Percentiles rank a stretch among this genome's conserved stretches.
Evolutionary conservation across 2,113 vertebrate species (phyloP).

Genomic region (Oriolus oriolus): DNA sequence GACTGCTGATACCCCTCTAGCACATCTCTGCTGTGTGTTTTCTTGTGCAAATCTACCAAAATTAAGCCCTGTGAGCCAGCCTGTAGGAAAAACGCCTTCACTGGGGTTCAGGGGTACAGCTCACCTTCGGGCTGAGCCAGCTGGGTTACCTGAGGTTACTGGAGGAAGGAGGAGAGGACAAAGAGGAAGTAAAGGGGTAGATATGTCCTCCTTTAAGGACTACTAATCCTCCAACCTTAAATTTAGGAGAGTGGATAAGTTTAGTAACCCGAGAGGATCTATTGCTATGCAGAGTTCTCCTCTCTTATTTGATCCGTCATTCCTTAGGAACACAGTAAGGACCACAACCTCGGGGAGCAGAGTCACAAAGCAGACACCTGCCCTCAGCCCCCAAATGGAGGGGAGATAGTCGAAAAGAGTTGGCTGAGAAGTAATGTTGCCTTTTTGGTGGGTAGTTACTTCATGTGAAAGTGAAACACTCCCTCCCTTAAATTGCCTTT

Average conservation of each 20-base stretch:
- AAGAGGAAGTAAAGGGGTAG: conserved; percentile 21
- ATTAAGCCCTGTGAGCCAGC: not conserved
- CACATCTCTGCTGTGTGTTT: not conserved
- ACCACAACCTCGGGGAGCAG: not conserved
- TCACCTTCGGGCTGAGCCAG: not conserved
- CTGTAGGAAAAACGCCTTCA: accelerated
- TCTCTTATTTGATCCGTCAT: not conserved
- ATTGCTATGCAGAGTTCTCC: not conserved
- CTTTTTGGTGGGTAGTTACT: not conserved
- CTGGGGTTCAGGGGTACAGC: not conserved
- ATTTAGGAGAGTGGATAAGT: conserved; percentile 11
- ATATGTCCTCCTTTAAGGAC: conserved; percentile 5
- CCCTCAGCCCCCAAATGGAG: not conserved
- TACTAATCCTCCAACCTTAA: conserved; percentile 44
- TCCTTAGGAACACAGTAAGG: not conserved
- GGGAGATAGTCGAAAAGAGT: not conserved
- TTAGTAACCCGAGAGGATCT: not conserved
- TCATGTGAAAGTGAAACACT: not conserved
- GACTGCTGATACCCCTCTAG: no score
- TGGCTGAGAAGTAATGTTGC: not conserved
- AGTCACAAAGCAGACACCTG: not conserved
- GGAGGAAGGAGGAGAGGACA: not conserved
- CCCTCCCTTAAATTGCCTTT: not conserved
- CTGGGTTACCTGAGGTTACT: not conserved
- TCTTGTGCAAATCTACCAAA: not conserved